A percentile compares a stretch with the other conserved stretches of the same genome.
Evolutionary conservation across 92 coral and sea anemone species (phyloP).

Genomic region (Epizoanthus fatuus): DNA sequence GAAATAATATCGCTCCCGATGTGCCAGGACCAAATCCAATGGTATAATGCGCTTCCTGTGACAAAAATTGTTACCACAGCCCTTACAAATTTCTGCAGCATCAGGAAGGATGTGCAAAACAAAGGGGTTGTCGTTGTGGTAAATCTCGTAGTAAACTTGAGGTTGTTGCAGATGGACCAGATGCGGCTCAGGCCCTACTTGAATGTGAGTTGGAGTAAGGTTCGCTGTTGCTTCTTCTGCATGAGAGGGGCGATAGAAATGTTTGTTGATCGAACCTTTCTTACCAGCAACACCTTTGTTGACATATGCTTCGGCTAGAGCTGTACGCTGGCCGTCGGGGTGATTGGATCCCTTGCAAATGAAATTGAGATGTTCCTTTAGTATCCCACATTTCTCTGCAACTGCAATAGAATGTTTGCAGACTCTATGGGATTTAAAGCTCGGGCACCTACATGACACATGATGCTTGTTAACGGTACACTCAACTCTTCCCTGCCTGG

Average conservation of each 20-base stretch:
- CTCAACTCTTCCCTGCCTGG: constrained; percentile 38
- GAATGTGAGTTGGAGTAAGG: too few species aligned
- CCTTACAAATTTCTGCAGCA: constrained; percentile 10
- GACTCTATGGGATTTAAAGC: constrained; percentile 33
- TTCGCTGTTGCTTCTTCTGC: not conserved
- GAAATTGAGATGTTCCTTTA: constrained; percentile 16
- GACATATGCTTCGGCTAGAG: constrained; percentile 41
- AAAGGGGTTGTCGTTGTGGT: constrained; percentile 20
- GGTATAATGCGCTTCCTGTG: constrained; percentile 6
- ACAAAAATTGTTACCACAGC: not conserved
- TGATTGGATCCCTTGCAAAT: constrained; percentile 21
- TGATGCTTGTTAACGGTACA: constrained; percentile 15
- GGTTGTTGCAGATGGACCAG: too few species aligned
- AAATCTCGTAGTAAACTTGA: not conserved
- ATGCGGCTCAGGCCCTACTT: too few species aligned
- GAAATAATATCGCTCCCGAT: constrained; percentile 24
- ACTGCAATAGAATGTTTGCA: constrained; percentile 47
- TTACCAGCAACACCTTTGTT: constrained; percentile 42
- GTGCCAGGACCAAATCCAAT: constrained; percentile 28
- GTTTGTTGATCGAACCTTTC: constrained; percentile 44
- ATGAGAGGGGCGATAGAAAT: constrained; percentile 24
- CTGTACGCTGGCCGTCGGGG: not conserved
- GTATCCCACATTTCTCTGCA: constrained; percentile 33
- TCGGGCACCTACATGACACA: constrained; percentile 43
- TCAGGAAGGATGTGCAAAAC: constrained; percentile 24